These are phyloP conservation scores for Stenotaenia linearis DNA, from an alignment of 2,888 invertebrate genomes.

Conservation along the genomic window DNA sequence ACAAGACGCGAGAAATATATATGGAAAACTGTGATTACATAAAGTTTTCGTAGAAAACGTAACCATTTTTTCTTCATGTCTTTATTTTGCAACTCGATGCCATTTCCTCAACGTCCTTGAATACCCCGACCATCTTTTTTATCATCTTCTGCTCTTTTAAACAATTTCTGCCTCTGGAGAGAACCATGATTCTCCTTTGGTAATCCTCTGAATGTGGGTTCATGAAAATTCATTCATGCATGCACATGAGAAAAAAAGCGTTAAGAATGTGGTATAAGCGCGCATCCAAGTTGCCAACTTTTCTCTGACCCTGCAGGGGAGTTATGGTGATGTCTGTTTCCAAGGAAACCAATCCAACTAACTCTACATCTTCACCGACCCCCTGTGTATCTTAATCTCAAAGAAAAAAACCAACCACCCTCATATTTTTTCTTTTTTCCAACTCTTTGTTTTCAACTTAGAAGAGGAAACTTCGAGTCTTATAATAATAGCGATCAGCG, in stretches of 20 bases:
- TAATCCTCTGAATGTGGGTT: background rate
- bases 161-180: background rate
- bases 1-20: background rate
- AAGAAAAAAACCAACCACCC: background rate
- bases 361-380: background rate
- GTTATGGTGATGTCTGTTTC: conserved; percentile 19
- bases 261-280: background rate
- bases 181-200: background rate
- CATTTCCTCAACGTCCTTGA: background rate
- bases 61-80: background rate
- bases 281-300: background rate
- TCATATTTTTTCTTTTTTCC: background rate
- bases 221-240: conserved; percentile 15
- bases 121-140: background rate
- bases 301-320: conserved; percentile 1
- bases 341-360: conserved; percentile 11
- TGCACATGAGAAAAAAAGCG: background rate
- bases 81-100: background rate
- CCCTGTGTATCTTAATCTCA: background rate
- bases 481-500: background rate
- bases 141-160: conserved; percentile 5
- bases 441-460: background rate
- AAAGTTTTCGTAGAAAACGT: background rate
- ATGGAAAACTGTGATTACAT: background rate
- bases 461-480: background rate